Conservation (phyloP, 2,888 invertebrate species). For the Macrosoma leucophasiata region DNA sequence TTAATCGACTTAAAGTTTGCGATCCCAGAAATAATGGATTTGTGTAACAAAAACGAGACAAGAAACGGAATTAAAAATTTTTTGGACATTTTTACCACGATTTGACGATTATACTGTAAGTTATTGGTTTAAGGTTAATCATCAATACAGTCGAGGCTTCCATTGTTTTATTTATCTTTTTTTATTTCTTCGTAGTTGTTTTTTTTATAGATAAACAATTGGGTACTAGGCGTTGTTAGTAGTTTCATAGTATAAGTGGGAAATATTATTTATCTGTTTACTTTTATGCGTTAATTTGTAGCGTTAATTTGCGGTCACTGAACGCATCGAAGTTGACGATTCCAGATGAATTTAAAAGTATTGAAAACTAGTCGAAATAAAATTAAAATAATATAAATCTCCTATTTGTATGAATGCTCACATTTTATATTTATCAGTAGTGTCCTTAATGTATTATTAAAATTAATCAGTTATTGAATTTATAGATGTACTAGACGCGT, state of each 20-base stretch:
- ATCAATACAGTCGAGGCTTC: constrained; percentile 14
- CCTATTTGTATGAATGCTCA: constrained; percentile 72
- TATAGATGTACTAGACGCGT: constrained; percentile 65
- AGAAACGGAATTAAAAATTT: constrained; percentile 33
- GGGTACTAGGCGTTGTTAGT: constrained; percentile 42
- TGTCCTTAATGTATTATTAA: constrained; percentile 45
- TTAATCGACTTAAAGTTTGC: constrained; percentile 10
- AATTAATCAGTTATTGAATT: constrained; percentile 65
- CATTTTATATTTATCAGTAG: constrained; percentile 66
- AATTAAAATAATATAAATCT: constrained; percentile 40
- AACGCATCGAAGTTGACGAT: constrained; percentile 25
- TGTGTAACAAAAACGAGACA: constrained; percentile 50
- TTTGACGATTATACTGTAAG: too few relatives aligned
- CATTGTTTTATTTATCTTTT: constrained; percentile 16
- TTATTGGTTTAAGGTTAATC: constrained; percentile 12
- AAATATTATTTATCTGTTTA: constrained; percentile 19
- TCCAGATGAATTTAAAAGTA: constrained; percentile 26
- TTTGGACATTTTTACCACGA: constrained; percentile 31
- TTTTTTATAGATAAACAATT: constrained; percentile 23
- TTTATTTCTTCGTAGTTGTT: constrained; percentile 1
- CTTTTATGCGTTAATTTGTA: too few relatives aligned
- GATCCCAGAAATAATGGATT: constrained; percentile 43
- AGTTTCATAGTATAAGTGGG: constrained; percentile 29
- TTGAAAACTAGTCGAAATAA: constrained; percentile 35
- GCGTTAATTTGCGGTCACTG: too few relatives aligned